phyloP scores from a whole-genome alignment of 2,888 invertebrate species.

The Plebejus melissa region DNA sequence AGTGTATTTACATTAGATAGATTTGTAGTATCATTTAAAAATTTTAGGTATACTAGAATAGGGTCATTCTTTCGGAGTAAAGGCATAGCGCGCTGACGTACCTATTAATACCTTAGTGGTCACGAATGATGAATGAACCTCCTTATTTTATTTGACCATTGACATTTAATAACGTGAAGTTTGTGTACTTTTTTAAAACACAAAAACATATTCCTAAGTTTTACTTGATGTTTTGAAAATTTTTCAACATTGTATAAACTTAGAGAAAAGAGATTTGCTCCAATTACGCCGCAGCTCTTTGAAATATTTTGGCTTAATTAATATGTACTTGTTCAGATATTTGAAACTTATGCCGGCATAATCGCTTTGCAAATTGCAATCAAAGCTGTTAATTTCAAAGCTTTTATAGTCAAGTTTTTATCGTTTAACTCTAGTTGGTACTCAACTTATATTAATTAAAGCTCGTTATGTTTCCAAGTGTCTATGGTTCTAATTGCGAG shows the following conservation, averaged over 20 bases:
- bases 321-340: constrained; percentile 10
- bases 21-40: neutral
- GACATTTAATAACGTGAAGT: too few relatives aligned
- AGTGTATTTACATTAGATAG: neutral
- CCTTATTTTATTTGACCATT: too few relatives aligned
- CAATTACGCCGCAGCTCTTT: constrained; percentile 8
- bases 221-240: neutral
- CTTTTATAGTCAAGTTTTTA: constrained; percentile 1
- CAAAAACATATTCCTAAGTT: neutral
- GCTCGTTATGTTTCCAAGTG: neutral
- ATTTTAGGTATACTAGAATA: neutral
- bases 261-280: neutral
- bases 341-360: constrained; percentile 9
- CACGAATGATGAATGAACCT: too few relatives aligned
- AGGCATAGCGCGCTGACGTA: too few relatives aligned
- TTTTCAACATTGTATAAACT: neutral
- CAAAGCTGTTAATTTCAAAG: constrained; percentile 3
- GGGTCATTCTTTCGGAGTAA: too few relatives aligned
- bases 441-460: constrained; percentile 7
- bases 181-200: neutral
- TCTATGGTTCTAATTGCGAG: neutral
- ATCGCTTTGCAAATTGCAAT: constrained; percentile 24
- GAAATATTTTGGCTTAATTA: constrained; percentile 10
- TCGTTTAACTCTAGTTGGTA: neutral
- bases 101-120: too few relatives aligned